Conservation (phyloP, 2,113 vertebrate species). For the Urocynchramus pylzowi region DNA sequence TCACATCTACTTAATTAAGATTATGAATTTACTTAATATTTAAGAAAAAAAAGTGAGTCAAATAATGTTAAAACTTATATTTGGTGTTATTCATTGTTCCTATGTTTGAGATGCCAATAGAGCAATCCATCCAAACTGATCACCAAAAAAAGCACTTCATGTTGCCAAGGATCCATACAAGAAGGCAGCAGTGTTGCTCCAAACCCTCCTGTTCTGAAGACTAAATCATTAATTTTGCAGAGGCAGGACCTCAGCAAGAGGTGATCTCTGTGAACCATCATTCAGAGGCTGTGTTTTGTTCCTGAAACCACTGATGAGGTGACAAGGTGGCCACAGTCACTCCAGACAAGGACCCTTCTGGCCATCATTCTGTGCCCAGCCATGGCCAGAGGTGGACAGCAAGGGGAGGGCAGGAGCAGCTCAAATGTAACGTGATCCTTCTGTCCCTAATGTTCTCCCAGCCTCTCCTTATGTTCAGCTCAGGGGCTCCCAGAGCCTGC, state of each 20-base stretch:
- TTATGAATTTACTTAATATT: not conserved
- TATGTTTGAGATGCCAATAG: not conserved
- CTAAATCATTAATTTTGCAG: not conserved
- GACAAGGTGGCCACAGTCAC: accelerated
- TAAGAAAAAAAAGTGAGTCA: not conserved
- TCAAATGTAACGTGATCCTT: accelerated
- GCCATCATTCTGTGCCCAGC: not conserved
- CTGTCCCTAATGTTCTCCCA: not conserved
- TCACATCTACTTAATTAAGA: not conserved
- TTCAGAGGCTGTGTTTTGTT: not conserved
- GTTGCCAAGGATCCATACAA: not conserved
- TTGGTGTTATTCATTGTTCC: not conserved
- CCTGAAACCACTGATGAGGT: accelerated
- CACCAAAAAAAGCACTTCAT: not conserved
- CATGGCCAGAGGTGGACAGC: accelerated
- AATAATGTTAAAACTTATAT: not conserved
- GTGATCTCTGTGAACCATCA: not conserved
- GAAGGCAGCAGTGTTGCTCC: not conserved
- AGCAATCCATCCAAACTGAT: not conserved
- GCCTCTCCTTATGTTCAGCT: accelerated
- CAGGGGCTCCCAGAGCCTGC: not conserved
- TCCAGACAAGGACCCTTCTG: not conserved
- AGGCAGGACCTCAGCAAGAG: not conserved
- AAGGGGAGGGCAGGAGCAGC: not conserved
- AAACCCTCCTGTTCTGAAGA: not conserved